Conservation (phyloP, 2,888 invertebrate species). For the Cheilosia scutellata region DNA sequence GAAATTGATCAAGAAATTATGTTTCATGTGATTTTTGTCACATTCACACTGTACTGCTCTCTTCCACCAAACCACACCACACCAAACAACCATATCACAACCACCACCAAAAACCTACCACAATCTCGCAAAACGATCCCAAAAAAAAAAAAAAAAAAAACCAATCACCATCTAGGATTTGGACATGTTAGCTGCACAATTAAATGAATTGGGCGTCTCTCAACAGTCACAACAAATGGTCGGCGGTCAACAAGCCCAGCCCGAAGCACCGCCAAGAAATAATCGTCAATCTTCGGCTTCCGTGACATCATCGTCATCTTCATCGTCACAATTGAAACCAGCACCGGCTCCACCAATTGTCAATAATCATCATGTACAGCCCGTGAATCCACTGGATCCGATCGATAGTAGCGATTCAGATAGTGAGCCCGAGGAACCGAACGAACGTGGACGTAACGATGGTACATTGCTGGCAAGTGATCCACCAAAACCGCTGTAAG, state of each 20-base stretch:
- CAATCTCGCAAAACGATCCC: slow-evolving; percentile 76
- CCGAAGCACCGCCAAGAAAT: slow-evolving; percentile 89
- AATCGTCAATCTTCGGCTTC: slow-evolving; percentile 84
- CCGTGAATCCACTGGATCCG: slow-evolving; percentile 87
- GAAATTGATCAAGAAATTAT: slow-evolving; percentile 69
- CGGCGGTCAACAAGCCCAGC: slow-evolving; percentile 85
- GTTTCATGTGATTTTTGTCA: slow-evolving; percentile 74
- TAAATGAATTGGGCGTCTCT: slow-evolving; percentile 95
- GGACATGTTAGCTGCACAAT: slow-evolving; percentile 97
- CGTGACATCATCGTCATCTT: slow-evolving; percentile 78
- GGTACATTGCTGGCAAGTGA: slow-evolving; percentile 98
- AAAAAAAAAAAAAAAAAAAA: slow-evolving; percentile 78
- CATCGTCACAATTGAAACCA: slow-evolving; percentile 80
- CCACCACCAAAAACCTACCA: slow-evolving; percentile 72
- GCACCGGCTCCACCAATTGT: slow-evolving; percentile 82
- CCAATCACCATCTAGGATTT: slow-evolving; percentile 90
- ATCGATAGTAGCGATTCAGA: slow-evolving; percentile 92
- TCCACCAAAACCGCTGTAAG: slow-evolving; percentile 98
- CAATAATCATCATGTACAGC: slow-evolving; percentile 83
- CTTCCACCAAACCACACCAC: slow-evolving; percentile 70
- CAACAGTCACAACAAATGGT: slow-evolving; percentile 81
- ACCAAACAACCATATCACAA: slow-evolving; percentile 76
- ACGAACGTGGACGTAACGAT: slow-evolving; percentile 93
- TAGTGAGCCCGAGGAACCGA: slow-evolving; percentile 92
- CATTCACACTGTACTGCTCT: slow-evolving; percentile 75